Evolutionary conservation across 1,140 invertebrate genomes (phyloP), one percentile per base, ranked within the genome.

Genomic region (Zophobas atratus): DNA sequence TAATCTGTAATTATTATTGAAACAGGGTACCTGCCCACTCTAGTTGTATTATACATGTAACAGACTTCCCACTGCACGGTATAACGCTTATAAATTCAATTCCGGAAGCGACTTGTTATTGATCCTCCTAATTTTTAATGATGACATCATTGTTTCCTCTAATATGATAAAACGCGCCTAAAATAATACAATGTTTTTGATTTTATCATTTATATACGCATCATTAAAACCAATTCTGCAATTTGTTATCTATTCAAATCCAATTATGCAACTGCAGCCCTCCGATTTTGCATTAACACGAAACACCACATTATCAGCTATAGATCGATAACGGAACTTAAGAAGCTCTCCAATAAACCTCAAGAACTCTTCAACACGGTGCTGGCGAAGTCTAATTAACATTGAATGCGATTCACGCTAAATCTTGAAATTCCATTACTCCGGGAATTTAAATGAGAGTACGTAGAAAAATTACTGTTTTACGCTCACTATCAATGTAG

Each of bases 91-190:
- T n/a, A 63, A 67, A 67, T 67, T 43, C 60, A 67, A 60, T 67
- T 67, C 60, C 60, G 60, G 60, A 67, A 67, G 60, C 39, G 8
- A 51, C 49, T 51, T 67, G 20, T 41, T 67, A 67, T 67, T 67
- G 60, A 67, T 67, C 60, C 43, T 46, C 60, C 60, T 43, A 67
- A 67, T 41, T 33, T 67, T 67, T 67, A 60, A 36, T 39, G 38
- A 60, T 60, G 56, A 67, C 60, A 39, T 67, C 60, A 60, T 8
- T 38, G 56, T 2, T 33, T 35, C 55, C 6, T 57, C 1, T 57
- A 57, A 32, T 32, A 51, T 34, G 34, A 35, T n/a, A 39, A 60
- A 35, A 35, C 20, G 36, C 33, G 36, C 6, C 34, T 60, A 60
- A 55, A 60, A 60, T 60, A 60, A 60, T 35, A 32, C n/a, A 60